Conservation (phyloP, 2,797 vertebrate genomes). For the Morelia viridis region DNA sequence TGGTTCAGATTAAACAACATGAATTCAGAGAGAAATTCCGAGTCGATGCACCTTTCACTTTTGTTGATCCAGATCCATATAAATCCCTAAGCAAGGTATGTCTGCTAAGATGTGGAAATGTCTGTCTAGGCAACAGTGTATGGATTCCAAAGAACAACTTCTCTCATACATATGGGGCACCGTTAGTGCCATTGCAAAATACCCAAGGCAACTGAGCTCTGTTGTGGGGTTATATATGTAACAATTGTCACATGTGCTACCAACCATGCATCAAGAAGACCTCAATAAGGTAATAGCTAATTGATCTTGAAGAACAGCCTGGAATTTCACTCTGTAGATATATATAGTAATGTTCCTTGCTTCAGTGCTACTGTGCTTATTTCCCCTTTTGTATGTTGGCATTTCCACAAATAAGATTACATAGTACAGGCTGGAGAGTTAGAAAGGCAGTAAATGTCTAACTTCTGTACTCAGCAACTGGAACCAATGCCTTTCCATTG, state of each 20-base stretch:
- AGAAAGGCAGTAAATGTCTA: not conserved
- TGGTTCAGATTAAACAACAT: slow-evolving; percentile 61
- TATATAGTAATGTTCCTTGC: not conserved
- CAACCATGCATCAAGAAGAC: not conserved
- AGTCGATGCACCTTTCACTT: slow-evolving; percentile 68
- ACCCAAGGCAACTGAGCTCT: not conserved
- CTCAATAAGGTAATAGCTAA: not conserved
- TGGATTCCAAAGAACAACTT: not conserved
- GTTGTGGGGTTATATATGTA: not conserved
- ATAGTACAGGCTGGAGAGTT: not conserved
- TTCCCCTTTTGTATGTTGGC: not conserved
- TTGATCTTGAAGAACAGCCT: not conserved
- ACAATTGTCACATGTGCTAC: not conserved
- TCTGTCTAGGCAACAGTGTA: not conserved
- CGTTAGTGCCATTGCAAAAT: rapidly evolving
- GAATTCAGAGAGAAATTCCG: slow-evolving; percentile 72
- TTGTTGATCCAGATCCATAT: slow-evolving; percentile 63
- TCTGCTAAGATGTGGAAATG: not conserved
- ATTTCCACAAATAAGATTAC: not conserved
- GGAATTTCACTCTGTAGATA: not conserved
- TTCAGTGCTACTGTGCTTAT: not conserved
- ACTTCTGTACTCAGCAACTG: not conserved
- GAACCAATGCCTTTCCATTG: not conserved
- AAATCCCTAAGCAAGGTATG: slow-evolving; percentile 70
- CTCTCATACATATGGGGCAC: not conserved